Percentiles rank a stretch among this genome's conserved stretches.
These are phyloP conservation scores for Panthera leo DNA, from an alignment of 2,113 vertebrate species.

Conservation along the genomic window DNA sequence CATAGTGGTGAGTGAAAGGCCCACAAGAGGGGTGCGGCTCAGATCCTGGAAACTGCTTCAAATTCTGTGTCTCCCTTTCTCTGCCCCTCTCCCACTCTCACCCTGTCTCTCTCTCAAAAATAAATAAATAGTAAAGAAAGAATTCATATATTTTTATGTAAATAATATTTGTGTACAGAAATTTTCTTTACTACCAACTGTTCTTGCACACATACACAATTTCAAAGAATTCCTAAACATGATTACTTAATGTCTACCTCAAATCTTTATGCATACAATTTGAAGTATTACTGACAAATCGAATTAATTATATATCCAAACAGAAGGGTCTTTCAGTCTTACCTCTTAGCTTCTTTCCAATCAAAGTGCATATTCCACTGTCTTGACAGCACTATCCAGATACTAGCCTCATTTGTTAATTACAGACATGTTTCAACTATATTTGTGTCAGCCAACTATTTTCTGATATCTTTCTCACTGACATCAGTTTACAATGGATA, in stretches of 20 bases:
- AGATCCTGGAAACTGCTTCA: too few relatives aligned
- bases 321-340: neutral
- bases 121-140: too few relatives aligned
- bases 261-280: neutral
- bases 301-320: constrained; percentile 5
- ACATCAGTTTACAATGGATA: constrained; percentile 79
- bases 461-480: constrained; percentile 78
- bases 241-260: constrained; percentile 10
- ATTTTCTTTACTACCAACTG: constrained; percentile 20
- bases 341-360: constrained; percentile 49
- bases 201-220: neutral
- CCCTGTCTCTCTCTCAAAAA: too few relatives aligned
- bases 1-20: too few relatives aligned
- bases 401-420: constrained; percentile 82
- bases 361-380: constrained; percentile 50
- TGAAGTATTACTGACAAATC: constrained; percentile 3
- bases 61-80: too few relatives aligned
- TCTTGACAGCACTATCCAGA: constrained; percentile 66
- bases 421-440: constrained; percentile 80
- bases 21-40: too few relatives aligned
- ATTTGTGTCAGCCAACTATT: constrained; percentile 74
- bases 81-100: too few relatives aligned
- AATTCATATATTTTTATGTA: constrained; percentile 18
- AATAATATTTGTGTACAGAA: neutral
- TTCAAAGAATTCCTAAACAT: neutral